A percentile compares a stretch with the other conserved stretches of the same genome.
Conservation (phyloP, 2,888 invertebrate species). For the Heliconius charithonia region DNA sequence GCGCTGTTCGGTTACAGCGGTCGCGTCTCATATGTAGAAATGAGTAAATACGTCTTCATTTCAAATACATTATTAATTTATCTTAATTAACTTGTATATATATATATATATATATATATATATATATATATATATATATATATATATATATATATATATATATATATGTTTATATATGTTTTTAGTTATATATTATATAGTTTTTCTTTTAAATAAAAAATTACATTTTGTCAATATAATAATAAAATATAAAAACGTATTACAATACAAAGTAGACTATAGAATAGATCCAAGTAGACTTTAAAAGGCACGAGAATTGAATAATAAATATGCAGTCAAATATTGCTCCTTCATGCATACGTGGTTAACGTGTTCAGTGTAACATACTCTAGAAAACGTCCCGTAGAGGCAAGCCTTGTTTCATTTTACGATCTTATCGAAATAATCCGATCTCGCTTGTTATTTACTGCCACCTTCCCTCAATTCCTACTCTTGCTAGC, state of each 20-base stretch:
- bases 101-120: not conserved
- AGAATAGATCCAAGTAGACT: constrained; percentile 4
- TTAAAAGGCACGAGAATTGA: constrained; percentile 18
- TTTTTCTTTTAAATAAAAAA: not conserved
- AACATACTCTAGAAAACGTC: constrained; percentile 64
- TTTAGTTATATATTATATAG: not conserved
- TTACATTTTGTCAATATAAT: not conserved
- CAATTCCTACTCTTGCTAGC: constrained; percentile 66
- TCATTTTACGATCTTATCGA: constrained; percentile 84
- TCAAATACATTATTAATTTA: not conserved
- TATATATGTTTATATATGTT: no score
- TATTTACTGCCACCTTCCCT: constrained; percentile 80
- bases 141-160: not conserved
- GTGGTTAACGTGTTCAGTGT: constrained; percentile 44
- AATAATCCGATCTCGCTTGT: constrained; percentile 82
- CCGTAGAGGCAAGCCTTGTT: constrained; percentile 77
- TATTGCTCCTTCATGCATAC: constrained; percentile 39
- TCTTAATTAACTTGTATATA: not conserved
- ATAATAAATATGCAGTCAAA: constrained; percentile 39
- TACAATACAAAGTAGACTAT: not conserved
- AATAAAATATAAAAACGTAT: not conserved
- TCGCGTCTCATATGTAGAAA: not conserved
- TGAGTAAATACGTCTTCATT: not conserved
- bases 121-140: not conserved
- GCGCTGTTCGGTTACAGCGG: constrained; percentile 29